Conservation (phyloP, 2,888 invertebrate genomes). For the Eupeodes luniger region DNA sequence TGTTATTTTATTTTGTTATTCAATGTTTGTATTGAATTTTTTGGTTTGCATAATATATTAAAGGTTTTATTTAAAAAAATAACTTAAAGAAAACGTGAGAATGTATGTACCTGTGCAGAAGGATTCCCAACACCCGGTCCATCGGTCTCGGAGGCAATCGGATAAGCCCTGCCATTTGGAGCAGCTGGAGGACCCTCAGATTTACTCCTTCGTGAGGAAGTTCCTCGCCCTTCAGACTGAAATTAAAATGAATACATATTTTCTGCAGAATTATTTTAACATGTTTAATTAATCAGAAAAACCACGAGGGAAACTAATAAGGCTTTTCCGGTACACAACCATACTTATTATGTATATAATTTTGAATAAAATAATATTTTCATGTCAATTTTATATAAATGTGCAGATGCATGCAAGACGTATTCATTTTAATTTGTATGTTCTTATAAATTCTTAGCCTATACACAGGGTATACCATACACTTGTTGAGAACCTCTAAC, state of each 20-base stretch:
- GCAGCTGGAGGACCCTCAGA: slow-evolving; percentile 89
- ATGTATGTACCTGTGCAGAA: slow-evolving; percentile 82
- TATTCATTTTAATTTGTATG: slow-evolving; percentile 78
- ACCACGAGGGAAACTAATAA: slow-evolving; percentile 23
- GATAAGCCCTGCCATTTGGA: slow-evolving; percentile 83
- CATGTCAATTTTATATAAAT: slow-evolving; percentile 29
- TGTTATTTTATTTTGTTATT: too few species aligned
- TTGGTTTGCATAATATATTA: too few species aligned
- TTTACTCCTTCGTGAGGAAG: slow-evolving; percentile 91
- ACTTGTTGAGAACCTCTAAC: too few species aligned
- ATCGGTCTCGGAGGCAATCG: slow-evolving; percentile 82
- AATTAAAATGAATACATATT: slow-evolving; percentile 81
- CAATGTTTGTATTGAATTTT: too few species aligned
- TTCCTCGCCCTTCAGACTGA: slow-evolving; percentile 89
- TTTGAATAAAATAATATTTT: slow-evolving; percentile 39
- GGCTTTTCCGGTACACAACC: slow-evolving; percentile 36
- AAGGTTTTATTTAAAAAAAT: too few species aligned
- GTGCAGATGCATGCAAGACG: slow-evolving; percentile 77
- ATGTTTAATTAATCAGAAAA: slow-evolving; percentile 20
- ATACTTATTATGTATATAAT: slow-evolving; percentile 15
- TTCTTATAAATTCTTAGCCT: background rate
- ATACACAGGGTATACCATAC: too few species aligned
- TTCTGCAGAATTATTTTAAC: slow-evolving; percentile 66
- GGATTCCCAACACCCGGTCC: slow-evolving; percentile 79
- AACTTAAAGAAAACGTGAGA: background rate